Base-by-base conservation (phyloP, 2,797 vertebrate genomes). In the Alectoris magna region DNA sequence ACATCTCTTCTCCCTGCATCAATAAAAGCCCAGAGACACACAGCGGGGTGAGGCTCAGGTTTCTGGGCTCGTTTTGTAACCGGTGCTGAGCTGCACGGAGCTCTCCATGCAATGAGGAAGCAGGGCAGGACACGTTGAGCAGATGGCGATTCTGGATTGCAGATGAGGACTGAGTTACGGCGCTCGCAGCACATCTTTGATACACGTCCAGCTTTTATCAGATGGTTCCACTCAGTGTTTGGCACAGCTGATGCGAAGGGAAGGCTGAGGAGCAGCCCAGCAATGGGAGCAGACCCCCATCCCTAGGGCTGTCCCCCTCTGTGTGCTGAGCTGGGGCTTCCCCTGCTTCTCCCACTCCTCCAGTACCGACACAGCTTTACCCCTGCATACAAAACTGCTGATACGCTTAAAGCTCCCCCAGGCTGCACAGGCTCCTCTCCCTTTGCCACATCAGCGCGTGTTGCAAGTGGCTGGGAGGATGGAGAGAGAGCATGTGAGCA, bases 221-320 rank as follows among this genome's bases (percentile, higher is more conserved):
- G 96, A 66, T 97, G 97, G 87, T 96, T 97, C 87, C 96, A 96
- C 93, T 97, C 95, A 93, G 58, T 0, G 10, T 87, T 83, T 97
- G 96, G 97, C 97, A 93, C 15, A 63, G 94, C 49, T 9, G 46
- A 66, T 1, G 14, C 0, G 3, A 82, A 44, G 94, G 90, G 83
- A 83, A 93, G 95, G 93, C 89, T 90, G 79, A 90, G 91, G 90
- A 92, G 83, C 72, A 22, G 77, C 76, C 31, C 8, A 74, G 68
- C 53, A 55, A 51, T 1, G 0, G 13, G 39, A 84, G 70, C 76
- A 74, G 85, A 84, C 71, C 66, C 56, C n/a, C n/a, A 22, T 58
- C 56, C 19, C n/a, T 34, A 9, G 56, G 56, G 56, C n/a, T 58
- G 56, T 58, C 19, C 21, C 12, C 21, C 31, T n/a, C 18, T 56